A percentile compares a stretch with the other conserved stretches of the same genome.
Conservation (phyloP, 2,888 invertebrate species). For the Eupithecia exiguata region DNA sequence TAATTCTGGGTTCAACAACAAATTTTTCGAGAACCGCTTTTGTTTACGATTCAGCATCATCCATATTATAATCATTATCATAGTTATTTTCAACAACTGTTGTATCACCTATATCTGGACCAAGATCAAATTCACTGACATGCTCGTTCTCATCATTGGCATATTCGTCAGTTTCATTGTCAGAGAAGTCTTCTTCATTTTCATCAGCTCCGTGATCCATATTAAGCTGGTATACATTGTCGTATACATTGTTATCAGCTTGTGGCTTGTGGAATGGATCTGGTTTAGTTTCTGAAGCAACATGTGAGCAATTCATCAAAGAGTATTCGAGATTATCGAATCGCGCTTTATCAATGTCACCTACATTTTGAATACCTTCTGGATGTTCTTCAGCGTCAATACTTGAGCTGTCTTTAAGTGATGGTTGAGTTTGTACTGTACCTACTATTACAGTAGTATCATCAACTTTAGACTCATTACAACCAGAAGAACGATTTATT, state of each 20-base stretch:
- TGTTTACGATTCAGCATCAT: not conserved
- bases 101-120: slow-evolving; percentile 1
- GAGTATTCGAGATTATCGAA: not conserved
- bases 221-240: not conserved
- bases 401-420: not conserved
- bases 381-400: not conserved
- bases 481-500: not conserved
- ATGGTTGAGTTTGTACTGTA: not conserved
- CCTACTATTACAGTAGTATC: not conserved
- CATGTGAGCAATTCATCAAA: not conserved
- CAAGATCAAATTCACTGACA: not conserved
- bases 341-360: not conserved
- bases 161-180: not conserved
- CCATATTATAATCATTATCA: not conserved
- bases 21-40: not conserved
- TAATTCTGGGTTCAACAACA: not conserved
- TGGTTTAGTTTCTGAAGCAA: not conserved
- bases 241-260: not conserved
- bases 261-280: not conserved
- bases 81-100: not conserved
- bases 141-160: not conserved
- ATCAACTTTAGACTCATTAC: not conserved
- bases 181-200: not conserved
- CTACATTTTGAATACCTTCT: not conserved
- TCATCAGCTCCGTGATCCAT: not conserved